Evolutionary conservation across 2,797 vertebrate genomes (phyloP).

Genomic region (Sebastes reedi): DNA sequence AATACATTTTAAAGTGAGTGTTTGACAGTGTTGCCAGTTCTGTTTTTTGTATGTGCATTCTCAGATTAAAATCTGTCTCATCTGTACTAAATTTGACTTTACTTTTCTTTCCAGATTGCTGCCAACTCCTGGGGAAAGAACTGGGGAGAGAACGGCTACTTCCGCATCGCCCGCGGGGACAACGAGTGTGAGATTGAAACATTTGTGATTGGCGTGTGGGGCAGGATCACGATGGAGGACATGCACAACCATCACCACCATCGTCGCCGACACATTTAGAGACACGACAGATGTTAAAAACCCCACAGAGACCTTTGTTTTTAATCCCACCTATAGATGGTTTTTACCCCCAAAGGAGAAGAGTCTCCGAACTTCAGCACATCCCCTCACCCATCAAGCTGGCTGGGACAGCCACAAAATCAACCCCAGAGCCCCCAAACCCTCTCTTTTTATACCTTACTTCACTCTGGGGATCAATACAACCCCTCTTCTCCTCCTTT

Average conservation of each 20-base stretch:
- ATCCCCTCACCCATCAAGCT: conserved; percentile 14
- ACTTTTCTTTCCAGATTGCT: conserved; percentile 83
- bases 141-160: conserved; percentile 94
- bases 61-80: background rate
- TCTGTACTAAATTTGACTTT: background rate
- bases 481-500: conserved; percentile 1
- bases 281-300: conserved; percentile 13
- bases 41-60: background rate
- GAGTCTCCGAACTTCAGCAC: conserved; percentile 32
- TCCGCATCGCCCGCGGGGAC: conserved; percentile 91
- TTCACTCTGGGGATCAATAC: conserved; percentile 23
- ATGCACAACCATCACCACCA: conserved; percentile 85
- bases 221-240: conserved; percentile 94
- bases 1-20: background rate
- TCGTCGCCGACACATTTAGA: conserved; percentile 75
- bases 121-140: conserved; percentile 97
- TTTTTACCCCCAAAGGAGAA: conserved; percentile 25
- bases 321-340: conserved; percentile 10
- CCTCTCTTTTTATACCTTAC: conserved; percentile 13
- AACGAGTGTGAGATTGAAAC: conserved; percentile 97
- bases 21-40: background rate
- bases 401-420: conserved; percentile 31
- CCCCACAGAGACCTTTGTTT: conserved; percentile 23
- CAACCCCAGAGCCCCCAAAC: background rate
- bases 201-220: conserved; percentile 96